Conservation (phyloP, 2,113 vertebrate genomes). For the Percopsis transmontana region DNA sequence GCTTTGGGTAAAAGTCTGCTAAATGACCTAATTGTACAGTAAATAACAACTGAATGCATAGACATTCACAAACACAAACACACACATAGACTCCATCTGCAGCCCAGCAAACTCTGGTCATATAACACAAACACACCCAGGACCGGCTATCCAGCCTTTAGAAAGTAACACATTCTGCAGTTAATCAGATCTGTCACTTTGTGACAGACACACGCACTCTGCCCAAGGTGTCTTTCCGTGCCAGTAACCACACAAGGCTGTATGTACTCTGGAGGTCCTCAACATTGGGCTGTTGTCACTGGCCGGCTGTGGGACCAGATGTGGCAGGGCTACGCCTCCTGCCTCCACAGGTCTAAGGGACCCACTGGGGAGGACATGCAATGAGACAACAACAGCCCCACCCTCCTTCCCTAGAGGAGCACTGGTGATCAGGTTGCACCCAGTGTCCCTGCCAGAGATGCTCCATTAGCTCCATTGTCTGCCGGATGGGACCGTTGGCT, state of each 20-base stretch:
- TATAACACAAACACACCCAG: slow-evolving; percentile 29
- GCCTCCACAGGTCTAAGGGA: no score
- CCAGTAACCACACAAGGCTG: slow-evolving; percentile 56
- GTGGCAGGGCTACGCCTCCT: no score
- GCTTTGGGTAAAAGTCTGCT: no score
- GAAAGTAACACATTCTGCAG: slow-evolving; percentile 24
- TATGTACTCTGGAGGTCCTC: slow-evolving; percentile 31
- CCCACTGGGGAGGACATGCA: no score
- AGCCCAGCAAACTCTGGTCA: slow-evolving; percentile 41
- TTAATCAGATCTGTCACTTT: slow-evolving; percentile 21
- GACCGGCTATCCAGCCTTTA: slow-evolving; percentile 19
- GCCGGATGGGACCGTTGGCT: slow-evolving; percentile 27
- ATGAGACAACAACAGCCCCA: not conserved
- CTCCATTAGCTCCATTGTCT: slow-evolving; percentile 39
- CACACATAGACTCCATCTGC: slow-evolving; percentile 41
- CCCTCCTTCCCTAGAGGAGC: slow-evolving; percentile 19
- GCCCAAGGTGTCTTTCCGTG: slow-evolving; percentile 35
- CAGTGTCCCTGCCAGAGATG: slow-evolving; percentile 36
- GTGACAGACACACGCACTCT: not conserved
- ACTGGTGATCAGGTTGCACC: slow-evolving; percentile 43
- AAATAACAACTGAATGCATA: slow-evolving; percentile 8
- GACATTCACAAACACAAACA: slow-evolving; percentile 3
- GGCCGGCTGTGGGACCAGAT: slow-evolving; percentile 40
- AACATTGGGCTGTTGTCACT: slow-evolving; percentile 42
- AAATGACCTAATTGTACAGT: no score